These are phyloP conservation scores for Hydrotaea cyrtoneurina DNA, from an alignment of 2,888 invertebrate species.

Conservation along the genomic window DNA sequence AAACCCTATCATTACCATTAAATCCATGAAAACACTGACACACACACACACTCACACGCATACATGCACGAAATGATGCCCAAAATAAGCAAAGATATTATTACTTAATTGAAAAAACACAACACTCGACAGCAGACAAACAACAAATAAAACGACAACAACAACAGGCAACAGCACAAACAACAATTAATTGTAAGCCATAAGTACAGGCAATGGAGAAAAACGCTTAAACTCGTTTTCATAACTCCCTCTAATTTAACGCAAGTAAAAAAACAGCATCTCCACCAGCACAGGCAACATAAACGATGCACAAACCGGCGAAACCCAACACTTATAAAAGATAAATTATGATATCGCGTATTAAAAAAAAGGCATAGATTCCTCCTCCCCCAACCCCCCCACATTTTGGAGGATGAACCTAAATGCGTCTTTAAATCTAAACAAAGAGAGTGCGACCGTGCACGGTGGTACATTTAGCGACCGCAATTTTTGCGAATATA, in stretches of 20 bases:
- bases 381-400: no score
- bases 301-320: background rate
- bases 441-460: background rate
- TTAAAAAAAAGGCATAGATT: slow-evolving; percentile 11
- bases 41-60: background rate
- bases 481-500: no score
- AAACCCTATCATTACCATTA: slow-evolving; percentile 29
- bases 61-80: slow-evolving; percentile 10
- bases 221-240: slow-evolving; percentile 35
- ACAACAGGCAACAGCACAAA: slow-evolving; percentile 8
- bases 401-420: slow-evolving; percentile 8
- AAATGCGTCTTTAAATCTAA: slow-evolving; percentile 14
- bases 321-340: slow-evolving; percentile 16
- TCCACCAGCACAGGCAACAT: background rate
- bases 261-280: background rate
- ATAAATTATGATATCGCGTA: slow-evolving; percentile 32
- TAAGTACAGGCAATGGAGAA: slow-evolving; percentile 26
- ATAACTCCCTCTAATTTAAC: slow-evolving; percentile 37
- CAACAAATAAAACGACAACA: slow-evolving; percentile 12
- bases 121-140: background rate
- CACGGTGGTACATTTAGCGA: no score
- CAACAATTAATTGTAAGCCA: slow-evolving; percentile 35
- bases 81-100: slow-evolving; percentile 32
- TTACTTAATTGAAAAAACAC: slow-evolving; percentile 29
- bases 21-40: background rate